Conservation (phyloP, 2,797 vertebrate genomes). For the Microctenopoma lineatum region DNA sequence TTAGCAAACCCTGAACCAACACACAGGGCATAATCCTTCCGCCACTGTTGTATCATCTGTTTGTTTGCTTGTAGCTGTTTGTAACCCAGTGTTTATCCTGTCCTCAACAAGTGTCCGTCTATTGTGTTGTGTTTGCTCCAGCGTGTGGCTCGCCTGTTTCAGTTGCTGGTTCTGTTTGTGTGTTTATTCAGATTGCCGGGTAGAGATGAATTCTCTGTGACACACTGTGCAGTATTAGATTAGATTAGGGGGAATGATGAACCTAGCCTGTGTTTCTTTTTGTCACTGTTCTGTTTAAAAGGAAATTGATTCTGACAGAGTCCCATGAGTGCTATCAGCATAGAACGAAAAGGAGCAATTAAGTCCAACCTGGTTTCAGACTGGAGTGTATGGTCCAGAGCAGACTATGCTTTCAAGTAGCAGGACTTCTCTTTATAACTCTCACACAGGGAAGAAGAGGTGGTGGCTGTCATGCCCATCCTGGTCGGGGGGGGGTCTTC, state of each 20-base stretch:
- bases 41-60: conserved; percentile 41
- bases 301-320: conserved; percentile 70
- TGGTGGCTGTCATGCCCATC: conserved; percentile 43
- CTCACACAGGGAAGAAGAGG: conserved; percentile 59
- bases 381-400: conserved; percentile 57
- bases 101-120: conserved; percentile 55
- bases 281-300: conserved; percentile 67
- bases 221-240: conserved; percentile 39
- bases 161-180: conserved; percentile 9
- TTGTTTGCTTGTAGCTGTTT: conserved; percentile 48
- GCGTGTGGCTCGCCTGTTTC: conserved; percentile 6
- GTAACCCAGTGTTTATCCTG: conserved; percentile 41
- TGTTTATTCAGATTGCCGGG: conserved; percentile 46
- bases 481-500: conserved; percentile 42
- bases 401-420: conserved; percentile 66
- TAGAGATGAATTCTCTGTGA: conserved; percentile 48
- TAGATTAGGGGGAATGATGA: conserved; percentile 70
- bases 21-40: conserved; percentile 47
- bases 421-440: conserved; percentile 72
- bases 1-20: conserved; percentile 47
- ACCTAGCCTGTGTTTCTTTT: conserved; percentile 64
- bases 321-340: conserved; percentile 71
- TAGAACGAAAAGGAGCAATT: conserved; percentile 74
- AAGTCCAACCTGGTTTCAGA: conserved; percentile 66
- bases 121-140: conserved; percentile 25